Evolutionary conservation across 2,797 vertebrate genomes (phyloP).

Genomic region (Dicrostonyx torquatus): DNA sequence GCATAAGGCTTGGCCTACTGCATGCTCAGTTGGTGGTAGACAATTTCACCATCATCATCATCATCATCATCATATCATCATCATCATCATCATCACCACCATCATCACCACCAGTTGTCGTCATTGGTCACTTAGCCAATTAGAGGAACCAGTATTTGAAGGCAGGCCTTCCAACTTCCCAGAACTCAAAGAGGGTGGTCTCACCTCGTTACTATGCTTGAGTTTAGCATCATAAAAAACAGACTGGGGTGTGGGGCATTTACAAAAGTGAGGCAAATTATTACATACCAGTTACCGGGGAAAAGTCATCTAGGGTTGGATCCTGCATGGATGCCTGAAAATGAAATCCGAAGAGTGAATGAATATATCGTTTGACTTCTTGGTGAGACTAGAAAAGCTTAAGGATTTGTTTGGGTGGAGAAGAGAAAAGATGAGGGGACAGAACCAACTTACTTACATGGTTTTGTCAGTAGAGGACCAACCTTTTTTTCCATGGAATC

Average conservation of each 20-base stretch:
- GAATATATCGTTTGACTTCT: not conserved
- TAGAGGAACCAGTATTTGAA: not conserved
- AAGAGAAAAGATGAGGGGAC: not conserved
- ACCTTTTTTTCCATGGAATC: not conserved
- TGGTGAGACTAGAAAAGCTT: conserved; percentile 7
- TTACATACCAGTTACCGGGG: not conserved
- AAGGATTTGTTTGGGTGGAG: not conserved
- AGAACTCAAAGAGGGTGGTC: not conserved
- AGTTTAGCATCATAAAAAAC: not conserved
- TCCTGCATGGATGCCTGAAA: not conserved
- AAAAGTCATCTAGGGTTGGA: not conserved
- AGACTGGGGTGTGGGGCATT: not conserved
- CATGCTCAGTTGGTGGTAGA: not conserved
- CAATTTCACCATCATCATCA: not conserved
- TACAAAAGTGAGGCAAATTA: not conserved
- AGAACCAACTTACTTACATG: not conserved
- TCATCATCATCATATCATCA: too few relatives aligned
- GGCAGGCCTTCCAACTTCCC: not conserved
- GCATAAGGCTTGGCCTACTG: not conserved
- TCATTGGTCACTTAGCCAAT: not conserved
- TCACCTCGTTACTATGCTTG: not conserved
- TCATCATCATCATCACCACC: not conserved
- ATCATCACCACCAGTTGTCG: not conserved
- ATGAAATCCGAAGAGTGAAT: not conserved
- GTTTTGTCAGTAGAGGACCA: not conserved